Conservation (phyloP, 1,140 invertebrate species). For the Tetramorium simillimum region DNA sequence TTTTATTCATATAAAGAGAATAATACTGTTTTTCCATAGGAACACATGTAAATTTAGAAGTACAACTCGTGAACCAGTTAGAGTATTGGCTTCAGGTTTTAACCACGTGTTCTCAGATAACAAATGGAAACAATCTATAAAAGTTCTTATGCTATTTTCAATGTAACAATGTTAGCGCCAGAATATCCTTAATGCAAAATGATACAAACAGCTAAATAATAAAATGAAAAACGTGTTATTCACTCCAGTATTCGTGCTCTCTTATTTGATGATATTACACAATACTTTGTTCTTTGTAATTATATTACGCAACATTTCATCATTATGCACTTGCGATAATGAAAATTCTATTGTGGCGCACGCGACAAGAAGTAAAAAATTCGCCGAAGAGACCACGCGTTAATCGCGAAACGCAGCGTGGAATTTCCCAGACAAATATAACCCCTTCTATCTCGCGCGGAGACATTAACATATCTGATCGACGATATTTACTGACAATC, state of each 20-base stretch:
- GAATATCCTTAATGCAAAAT: background rate
- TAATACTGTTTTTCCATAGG: too few relatives aligned
- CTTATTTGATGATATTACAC: background rate
- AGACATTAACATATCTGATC: conserved; percentile 58
- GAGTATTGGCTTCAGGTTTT: too few relatives aligned
- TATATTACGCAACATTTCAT: background rate
- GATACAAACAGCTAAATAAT: background rate
- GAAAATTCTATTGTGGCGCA: background rate
- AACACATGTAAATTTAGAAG: too few relatives aligned
- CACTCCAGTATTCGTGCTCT: background rate
- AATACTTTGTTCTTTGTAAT: background rate
- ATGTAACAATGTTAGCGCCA: too few relatives aligned
- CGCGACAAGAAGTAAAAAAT: background rate
- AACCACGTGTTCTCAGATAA: too few relatives aligned
- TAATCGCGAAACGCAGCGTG: background rate
- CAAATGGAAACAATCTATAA: too few relatives aligned
- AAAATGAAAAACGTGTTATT: background rate
- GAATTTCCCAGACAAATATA: conserved; percentile 40
- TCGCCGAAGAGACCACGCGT: background rate
- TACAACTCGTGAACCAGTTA: too few relatives aligned
- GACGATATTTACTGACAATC: conserved; percentile 30
- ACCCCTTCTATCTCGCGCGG: background rate
- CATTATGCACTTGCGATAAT: background rate
- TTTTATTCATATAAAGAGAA: too few relatives aligned
- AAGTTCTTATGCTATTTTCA: too few relatives aligned